A percentile compares a stretch with the other conserved stretches of the same genome.
phyloP scores from a whole-genome alignment of 2,888 invertebrate genomes.

The Eristalis pertinax region DNA sequence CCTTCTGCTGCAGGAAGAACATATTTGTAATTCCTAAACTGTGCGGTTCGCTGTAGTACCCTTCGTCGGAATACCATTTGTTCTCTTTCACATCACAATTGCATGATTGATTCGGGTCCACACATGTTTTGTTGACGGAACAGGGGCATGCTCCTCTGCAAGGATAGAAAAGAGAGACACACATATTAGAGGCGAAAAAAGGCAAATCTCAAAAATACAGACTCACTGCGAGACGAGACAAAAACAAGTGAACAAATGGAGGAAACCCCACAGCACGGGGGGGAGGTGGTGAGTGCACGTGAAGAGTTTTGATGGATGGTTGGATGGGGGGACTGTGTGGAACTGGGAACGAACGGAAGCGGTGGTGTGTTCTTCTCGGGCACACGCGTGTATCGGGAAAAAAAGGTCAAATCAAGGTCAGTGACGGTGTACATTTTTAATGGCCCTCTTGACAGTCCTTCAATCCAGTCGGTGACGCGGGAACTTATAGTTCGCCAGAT shows the following conservation, averaged over 20 bases:
- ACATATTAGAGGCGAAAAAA: conserved; percentile 65
- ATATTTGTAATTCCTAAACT: conserved; percentile 95
- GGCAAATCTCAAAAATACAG: conserved; percentile 21
- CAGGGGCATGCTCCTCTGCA: conserved; percentile 88
- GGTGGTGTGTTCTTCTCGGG: background rate
- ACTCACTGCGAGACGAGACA: background rate
- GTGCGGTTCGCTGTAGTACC: conserved; percentile 89
- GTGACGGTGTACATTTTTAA: conserved; percentile 3
- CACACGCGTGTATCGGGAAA: background rate
- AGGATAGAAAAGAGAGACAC: conserved; percentile 41
- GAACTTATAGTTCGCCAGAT: background rate
- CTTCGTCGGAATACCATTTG: conserved; percentile 95
- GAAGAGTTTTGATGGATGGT: conserved; percentile 49
- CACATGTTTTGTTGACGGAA: conserved; percentile 90
- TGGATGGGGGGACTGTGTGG: conserved; percentile 10
- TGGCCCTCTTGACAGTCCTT: background rate
- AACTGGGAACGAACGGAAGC: background rate
- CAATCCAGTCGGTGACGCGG: background rate
- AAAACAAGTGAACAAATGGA: background rate
- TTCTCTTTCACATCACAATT: conserved; percentile 94
- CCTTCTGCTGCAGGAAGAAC: conserved; percentile 93
- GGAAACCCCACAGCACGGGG: conserved; percentile 23
- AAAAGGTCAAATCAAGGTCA: conserved; percentile 22
- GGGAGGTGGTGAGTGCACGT: conserved; percentile 27
- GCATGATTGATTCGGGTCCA: conserved; percentile 90